Conservation (phyloP, 2,113 vertebrate genomes). For the Pycnonotus jocosus region DNA sequence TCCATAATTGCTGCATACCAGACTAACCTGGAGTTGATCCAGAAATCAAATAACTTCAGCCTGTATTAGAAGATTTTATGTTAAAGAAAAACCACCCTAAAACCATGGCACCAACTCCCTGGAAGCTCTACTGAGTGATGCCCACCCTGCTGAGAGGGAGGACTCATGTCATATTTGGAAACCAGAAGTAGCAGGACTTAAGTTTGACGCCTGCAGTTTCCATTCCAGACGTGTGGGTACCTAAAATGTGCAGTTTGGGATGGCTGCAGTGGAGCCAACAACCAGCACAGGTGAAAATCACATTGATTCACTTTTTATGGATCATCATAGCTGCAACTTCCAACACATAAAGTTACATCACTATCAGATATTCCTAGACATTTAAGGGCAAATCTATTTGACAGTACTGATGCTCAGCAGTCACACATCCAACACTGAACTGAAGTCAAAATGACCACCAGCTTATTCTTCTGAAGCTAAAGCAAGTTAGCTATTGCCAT, state of each 20-base stretch:
- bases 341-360: not conserved
- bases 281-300: not conserved
- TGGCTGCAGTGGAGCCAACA: not conserved
- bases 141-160: not conserved
- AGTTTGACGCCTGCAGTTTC: not conserved
- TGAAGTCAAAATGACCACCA: not conserved
- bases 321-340: not conserved
- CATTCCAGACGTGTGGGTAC: not conserved
- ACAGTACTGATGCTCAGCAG: not conserved
- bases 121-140: not conserved
- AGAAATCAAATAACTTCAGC: not conserved
- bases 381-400: not conserved
- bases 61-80: not conserved
- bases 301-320: not conserved
- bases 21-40: not conserved
- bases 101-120: not conserved
- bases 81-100: not conserved
- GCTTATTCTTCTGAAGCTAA: not conserved
- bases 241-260: not conserved
- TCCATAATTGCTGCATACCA: not conserved
- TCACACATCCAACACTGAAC: fast-evolving
- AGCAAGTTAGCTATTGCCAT: not conserved
- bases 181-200: not conserved
- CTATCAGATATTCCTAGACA: not conserved
- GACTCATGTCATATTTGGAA: not conserved